Percentiles rank a stretch among this genome's conserved stretches.
Evolutionary conservation across 35 echinoderm and acorn worm genomes (phyloP).

Genomic region (Apostichopus japonicus): DNA sequence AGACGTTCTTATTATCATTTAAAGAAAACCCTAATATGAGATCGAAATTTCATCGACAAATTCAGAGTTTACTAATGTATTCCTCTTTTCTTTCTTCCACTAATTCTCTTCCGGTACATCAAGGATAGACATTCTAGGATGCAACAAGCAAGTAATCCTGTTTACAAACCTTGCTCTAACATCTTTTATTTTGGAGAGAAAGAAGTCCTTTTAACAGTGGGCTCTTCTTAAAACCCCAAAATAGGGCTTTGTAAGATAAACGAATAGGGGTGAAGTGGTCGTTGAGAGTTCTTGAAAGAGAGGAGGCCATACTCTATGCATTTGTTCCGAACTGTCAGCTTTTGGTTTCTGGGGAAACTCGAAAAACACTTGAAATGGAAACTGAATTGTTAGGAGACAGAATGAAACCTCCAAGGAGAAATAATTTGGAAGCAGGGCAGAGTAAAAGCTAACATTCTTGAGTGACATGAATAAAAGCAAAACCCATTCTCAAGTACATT

Average conservation of each 20-base stretch:
- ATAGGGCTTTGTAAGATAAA: not conserved
- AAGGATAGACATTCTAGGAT: not conserved
- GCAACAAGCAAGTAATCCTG: not conserved
- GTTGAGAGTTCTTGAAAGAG: not conserved
- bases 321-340: not conserved
- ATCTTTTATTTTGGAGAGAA: not conserved
- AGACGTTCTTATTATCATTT: too few relatives aligned
- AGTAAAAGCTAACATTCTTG: conserved; percentile 1
- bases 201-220: not conserved
- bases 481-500: not conserved
- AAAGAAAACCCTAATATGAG: too few relatives aligned
- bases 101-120: not conserved
- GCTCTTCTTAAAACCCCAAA: not conserved
- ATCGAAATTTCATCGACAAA: too few relatives aligned
- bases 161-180: not conserved
- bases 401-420: not conserved
- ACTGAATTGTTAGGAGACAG: not conserved
- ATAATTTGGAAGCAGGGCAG: not conserved
- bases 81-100: too few relatives aligned
- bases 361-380: not conserved
- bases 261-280: not conserved
- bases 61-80: too few relatives aligned
- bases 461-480: not conserved
- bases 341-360: not conserved
- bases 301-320: too few relatives aligned